phyloP scores from a whole-genome alignment of 2,113 vertebrate genomes.

The Nanger granti region DNA sequence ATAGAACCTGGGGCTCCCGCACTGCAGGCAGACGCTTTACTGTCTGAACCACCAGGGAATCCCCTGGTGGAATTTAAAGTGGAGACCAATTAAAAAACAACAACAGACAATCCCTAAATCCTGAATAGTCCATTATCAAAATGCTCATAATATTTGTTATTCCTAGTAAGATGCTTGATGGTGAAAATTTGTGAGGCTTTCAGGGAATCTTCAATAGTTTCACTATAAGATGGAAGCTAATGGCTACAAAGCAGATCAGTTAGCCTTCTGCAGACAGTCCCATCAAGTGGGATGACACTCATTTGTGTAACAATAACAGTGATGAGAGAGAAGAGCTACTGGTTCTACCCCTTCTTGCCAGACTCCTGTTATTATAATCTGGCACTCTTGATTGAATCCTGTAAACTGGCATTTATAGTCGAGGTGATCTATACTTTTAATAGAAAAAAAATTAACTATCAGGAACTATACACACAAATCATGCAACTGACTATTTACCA shows the following conservation, averaged over 20 bases:
- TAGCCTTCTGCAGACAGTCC: background rate
- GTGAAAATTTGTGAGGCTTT: background rate
- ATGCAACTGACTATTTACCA: slow-evolving; percentile 29
- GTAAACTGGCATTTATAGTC: slow-evolving; percentile 3
- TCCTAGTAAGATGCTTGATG: background rate
- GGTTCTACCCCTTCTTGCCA: background rate
- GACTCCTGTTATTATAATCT: background rate
- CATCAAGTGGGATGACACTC: slow-evolving; percentile 12
- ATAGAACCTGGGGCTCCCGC: rapidly evolving
- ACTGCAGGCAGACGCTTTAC: background rate
- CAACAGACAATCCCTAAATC: background rate
- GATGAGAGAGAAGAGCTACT: slow-evolving; percentile 17
- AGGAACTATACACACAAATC: slow-evolving; percentile 14
- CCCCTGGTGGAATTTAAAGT: background rate
- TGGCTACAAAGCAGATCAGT: background rate
- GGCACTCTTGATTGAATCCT: slow-evolving; percentile 17
- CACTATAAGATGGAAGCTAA: background rate
- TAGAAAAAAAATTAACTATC: slow-evolving; percentile 32
- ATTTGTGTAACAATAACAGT: slow-evolving; percentile 54
- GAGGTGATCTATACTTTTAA: slow-evolving; percentile 26
- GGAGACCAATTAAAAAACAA: background rate
- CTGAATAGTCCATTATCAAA: slow-evolving; percentile 31
- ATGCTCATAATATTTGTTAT: background rate
- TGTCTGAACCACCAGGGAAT: background rate
- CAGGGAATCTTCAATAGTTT: background rate